Conservation (phyloP, 2,113 vertebrate species). For the Tetraodon nigroviridis region DNA sequence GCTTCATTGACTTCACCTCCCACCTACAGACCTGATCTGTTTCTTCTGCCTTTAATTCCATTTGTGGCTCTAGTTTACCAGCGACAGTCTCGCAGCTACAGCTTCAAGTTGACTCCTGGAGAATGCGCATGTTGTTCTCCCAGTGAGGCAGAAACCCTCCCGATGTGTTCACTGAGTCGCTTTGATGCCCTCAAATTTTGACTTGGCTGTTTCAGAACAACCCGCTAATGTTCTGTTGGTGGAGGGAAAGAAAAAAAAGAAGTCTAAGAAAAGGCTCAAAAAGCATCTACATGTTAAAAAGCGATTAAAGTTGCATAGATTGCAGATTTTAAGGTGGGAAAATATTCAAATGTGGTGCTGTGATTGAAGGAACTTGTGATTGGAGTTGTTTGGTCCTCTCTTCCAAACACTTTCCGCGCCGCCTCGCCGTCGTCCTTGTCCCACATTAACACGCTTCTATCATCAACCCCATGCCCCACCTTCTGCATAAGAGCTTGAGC, state of each 20-base stretch:
- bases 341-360: constrained; percentile 71
- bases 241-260: constrained; percentile 15
- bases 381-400: constrained; percentile 76
- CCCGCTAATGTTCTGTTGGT: constrained; percentile 8
- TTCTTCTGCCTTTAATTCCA: too few species aligned
- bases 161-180: too few species aligned
- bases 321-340: constrained; percentile 74
- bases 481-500: constrained; percentile 76
- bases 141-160: too few species aligned
- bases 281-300: constrained; percentile 78
- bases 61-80: too few species aligned
- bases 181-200: too few species aligned
- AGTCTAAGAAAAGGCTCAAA: constrained; percentile 64
- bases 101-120: too few species aligned
- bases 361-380: constrained; percentile 89
- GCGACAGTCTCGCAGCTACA: too few species aligned
- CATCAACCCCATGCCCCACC: constrained; percentile 80
- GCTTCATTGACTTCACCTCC: too few species aligned
- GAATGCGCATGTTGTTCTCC: too few species aligned
- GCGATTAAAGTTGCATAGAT: constrained; percentile 75
- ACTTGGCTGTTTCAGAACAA: constrained; percentile 9
- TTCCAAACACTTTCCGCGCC: constrained; percentile 69
- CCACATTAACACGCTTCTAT: constrained; percentile 84
- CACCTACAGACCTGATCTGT: too few species aligned
- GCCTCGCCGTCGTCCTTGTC: constrained; percentile 66